These are phyloP conservation scores for Centropus unirufus DNA, from an alignment of 2,113 vertebrate genomes.

Conservation along the genomic window DNA sequence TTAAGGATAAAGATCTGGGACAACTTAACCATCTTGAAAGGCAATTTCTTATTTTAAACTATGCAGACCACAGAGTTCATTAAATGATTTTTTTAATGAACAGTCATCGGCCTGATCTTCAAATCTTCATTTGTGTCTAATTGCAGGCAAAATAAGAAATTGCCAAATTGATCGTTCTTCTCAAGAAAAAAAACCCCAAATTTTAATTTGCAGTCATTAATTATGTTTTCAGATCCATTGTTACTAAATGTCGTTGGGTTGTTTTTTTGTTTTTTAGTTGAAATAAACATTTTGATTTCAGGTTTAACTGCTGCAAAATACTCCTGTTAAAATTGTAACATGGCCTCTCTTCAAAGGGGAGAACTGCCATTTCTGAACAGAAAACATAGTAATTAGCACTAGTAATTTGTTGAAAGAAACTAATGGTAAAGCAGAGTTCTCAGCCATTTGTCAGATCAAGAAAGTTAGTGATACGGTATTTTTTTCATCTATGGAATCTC, in stretches of 20 bases:
- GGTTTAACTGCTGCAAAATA: background rate
- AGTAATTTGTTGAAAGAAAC: slow-evolving; percentile 11
- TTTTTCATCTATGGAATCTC: slow-evolving; percentile 25
- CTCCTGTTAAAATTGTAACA: background rate
- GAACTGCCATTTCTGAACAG: background rate
- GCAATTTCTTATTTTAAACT: slow-evolving; percentile 39
- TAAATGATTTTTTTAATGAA: slow-evolving; percentile 34
- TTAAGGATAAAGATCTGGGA: slow-evolving; percentile 38
- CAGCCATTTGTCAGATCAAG: background rate
- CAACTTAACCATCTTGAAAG: slow-evolving; percentile 8
- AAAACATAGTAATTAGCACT: background rate
- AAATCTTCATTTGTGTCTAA: slow-evolving; percentile 16
- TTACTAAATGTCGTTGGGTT: background rate
- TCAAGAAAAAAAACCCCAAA: background rate
- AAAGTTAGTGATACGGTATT: background rate
- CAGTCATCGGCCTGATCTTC: background rate
- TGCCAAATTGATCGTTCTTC: background rate
- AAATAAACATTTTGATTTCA: background rate
- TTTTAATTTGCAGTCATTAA: background rate
- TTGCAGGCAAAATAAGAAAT: slow-evolving; percentile 7
- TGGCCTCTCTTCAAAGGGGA: background rate
- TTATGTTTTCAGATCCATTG: background rate
- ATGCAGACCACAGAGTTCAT: slow-evolving; percentile 11
- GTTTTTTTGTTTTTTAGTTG: background rate
- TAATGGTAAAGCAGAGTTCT: background rate